phyloP scores from a whole-genome alignment of 2,797 vertebrate genomes.

The Rhabdophis nuchalis region DNA sequence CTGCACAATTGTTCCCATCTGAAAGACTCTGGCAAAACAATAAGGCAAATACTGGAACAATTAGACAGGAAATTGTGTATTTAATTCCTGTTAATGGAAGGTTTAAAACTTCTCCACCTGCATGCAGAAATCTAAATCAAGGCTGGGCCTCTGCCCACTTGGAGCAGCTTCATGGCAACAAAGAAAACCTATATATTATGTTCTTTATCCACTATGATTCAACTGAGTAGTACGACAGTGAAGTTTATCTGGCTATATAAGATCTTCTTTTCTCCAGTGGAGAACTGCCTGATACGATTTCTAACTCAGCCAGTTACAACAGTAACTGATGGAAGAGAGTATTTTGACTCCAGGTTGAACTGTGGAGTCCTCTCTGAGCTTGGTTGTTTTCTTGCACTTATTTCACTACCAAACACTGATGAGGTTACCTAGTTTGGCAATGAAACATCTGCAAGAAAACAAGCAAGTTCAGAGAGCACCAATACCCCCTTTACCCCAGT shows the following conservation, averaged over 20 bases:
- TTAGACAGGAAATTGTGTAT: background rate
- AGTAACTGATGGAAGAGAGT: background rate
- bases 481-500: background rate
- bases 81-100: background rate
- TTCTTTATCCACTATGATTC: background rate
- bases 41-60: background rate
- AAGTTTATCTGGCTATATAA: background rate
- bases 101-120: background rate
- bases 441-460: background rate
- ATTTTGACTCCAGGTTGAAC: background rate
- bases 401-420: background rate
- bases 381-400: background rate
- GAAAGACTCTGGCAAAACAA: background rate
- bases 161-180: background rate
- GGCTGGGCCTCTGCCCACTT: background rate
- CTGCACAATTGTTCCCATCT: background rate
- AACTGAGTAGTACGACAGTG: background rate
- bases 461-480: background rate
- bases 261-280: background rate
- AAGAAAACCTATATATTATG: background rate
- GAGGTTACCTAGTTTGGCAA: background rate
- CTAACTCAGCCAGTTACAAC: background rate
- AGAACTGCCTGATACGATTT: background rate
- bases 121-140: background rate
- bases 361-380: background rate